Evolutionary conservation across 1,140 invertebrate genomes (phyloP), one percentile per base, ranked within the genome.

Genomic region (Meloidogyne exigua): DNA sequence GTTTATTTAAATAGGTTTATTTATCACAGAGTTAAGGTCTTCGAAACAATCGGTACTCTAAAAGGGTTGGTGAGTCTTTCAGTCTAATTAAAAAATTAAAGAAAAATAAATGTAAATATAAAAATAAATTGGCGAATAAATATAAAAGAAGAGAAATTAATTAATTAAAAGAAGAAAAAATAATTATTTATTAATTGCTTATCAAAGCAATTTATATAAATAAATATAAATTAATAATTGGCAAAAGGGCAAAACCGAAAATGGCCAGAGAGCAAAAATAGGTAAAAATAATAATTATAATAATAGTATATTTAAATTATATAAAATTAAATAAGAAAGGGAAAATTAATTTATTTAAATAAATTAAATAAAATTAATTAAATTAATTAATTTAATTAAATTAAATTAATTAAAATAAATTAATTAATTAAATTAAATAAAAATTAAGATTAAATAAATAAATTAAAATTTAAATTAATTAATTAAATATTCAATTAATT

Each of bases 91-190:
- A 5, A 18, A 18, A 18, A 18, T 3, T 3, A 3, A 13, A 49
- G 18, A 18, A 49, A 49, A 32, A 9, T 9, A 39, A 39, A 39
- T 39, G 9, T 9, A 7, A 32, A 32, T 32, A 3, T 32, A 57
- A 57, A 57, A 57, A 57, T 57, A 57, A 57, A 57, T 57, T 57
- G 49, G 49, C 49, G 49, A 57, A 57, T 57, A 57, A 57, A 57
- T n/a, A 57, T 11, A 49, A n/a, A 57, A 57, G 49, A 57, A 18
- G 10, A 57, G 0, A 57, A 57, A 57, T 21, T 57, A 57, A 57
- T 57, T 57, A 57, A 57, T 57, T 57, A 57, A 57, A 12, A 57
- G 21, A n/a, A 57, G 3, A 7, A n/a, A 7, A 57, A 57, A 49
- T 5, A 49, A 49, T 3, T 39, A 10, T 9, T 10, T 39, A n/a